Evolutionary conservation across 2,797 vertebrate genomes (phyloP).

Genomic region (Tauraco hartlaubi): DNA sequence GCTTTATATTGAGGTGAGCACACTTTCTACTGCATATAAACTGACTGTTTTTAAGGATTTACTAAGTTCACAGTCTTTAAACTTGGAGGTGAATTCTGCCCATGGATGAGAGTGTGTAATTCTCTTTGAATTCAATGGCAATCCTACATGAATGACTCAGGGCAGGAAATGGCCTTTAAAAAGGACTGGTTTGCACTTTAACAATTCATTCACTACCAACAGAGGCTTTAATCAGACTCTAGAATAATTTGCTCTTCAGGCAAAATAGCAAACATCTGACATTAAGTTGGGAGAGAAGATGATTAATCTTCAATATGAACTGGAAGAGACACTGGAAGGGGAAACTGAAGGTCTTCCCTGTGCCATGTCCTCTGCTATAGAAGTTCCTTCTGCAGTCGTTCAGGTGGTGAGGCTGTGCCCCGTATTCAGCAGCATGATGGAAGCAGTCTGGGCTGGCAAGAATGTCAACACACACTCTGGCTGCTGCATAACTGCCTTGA

Average conservation of each 20-base stretch:
- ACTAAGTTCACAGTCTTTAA: not conserved
- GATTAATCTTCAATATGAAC: not conserved
- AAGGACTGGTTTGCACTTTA: not conserved
- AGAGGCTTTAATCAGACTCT: not conserved
- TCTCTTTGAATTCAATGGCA: not conserved
- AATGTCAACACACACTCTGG: not conserved
- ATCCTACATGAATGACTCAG: not conserved
- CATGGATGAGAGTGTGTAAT: not conserved
- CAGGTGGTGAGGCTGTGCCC: not conserved
- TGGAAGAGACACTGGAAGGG: not conserved
- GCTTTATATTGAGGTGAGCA: not conserved
- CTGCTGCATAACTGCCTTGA: not conserved
- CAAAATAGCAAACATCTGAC: constrained; percentile 2
- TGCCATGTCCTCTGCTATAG: not conserved
- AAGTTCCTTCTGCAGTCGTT: not conserved
- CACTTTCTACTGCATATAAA: not conserved
- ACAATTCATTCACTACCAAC: constrained; percentile 5
- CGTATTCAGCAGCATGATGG: not conserved
- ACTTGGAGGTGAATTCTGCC: not conserved
- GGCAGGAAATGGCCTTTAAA: constrained; percentile 38
- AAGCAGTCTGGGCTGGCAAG: not conserved
- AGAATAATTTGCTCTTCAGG: constrained; percentile 17
- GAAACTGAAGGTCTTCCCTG: not conserved
- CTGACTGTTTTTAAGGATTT: not conserved
- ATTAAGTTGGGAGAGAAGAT: not conserved